These are phyloP conservation scores for Patella pellucida DNA, from an alignment of 2,888 invertebrate genomes.

Conservation along the genomic window DNA sequence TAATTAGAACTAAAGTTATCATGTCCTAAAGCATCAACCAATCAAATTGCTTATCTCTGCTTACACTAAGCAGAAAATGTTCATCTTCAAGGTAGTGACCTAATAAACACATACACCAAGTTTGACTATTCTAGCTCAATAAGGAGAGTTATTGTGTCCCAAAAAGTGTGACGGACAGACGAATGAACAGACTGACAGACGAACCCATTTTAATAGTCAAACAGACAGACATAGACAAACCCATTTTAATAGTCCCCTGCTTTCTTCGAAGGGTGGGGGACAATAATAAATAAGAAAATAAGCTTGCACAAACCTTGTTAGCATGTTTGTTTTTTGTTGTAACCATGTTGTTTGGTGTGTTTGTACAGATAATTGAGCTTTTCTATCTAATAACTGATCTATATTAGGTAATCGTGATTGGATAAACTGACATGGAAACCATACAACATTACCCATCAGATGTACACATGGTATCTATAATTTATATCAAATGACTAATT, in stretches of 20 bases:
- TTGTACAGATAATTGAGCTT: slow-evolving; percentile 71
- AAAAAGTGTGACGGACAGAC: no score
- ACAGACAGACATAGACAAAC: background rate
- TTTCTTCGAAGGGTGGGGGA: no score
- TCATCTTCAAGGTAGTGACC: no score
- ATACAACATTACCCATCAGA: slow-evolving; percentile 84
- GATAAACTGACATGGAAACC: slow-evolving; percentile 89
- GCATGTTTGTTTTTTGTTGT: slow-evolving; percentile 73
- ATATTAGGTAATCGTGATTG: slow-evolving; percentile 76
- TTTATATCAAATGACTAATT: slow-evolving; percentile 6
- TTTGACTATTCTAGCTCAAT: no score
- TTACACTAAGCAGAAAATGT: no score
- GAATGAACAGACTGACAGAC: no score
- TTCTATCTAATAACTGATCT: slow-evolving; percentile 74
- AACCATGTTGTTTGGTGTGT: slow-evolving; percentile 69
- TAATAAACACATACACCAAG: no score
- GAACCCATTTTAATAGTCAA: no score
- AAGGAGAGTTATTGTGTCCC: no score
- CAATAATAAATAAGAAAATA: background rate
- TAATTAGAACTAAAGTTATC: no score
- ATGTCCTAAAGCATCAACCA: no score
- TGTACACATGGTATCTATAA: slow-evolving; percentile 82
- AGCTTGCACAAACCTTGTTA: slow-evolving; percentile 72
- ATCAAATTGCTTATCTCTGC: no score
- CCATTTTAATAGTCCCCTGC: background rate